Conservation (phyloP, 2,113 vertebrate genomes). For the Puntigrus tetrazona region DNA sequence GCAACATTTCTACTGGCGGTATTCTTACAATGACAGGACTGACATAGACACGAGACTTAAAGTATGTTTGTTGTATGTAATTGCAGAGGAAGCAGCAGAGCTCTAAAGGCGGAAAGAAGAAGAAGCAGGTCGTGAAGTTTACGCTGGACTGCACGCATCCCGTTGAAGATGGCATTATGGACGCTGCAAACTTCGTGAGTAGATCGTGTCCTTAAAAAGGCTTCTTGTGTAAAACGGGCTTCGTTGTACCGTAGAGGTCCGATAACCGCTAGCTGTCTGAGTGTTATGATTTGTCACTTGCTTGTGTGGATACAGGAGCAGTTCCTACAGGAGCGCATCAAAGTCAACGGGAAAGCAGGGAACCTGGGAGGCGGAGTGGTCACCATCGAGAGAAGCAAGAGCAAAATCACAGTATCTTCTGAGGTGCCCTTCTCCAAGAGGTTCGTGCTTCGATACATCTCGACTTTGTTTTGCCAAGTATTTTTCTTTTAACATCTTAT, state of each 20-base stretch:
- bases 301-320: slow-evolving; percentile 77
- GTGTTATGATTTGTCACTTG: not conserved
- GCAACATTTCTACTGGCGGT: not conserved
- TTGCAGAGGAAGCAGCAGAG: slow-evolving; percentile 78
- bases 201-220: not conserved
- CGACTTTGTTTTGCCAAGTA: not conserved
- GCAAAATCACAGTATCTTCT: slow-evolving; percentile 86
- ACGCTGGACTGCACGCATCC: slow-evolving; percentile 89
- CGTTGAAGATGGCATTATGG: slow-evolving; percentile 91
- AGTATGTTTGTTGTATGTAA: not conserved
- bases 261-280: not conserved
- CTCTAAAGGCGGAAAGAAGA: slow-evolving; percentile 87
- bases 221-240: not conserved
- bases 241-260: not conserved
- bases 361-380: slow-evolving; percentile 84
- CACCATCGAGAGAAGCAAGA: slow-evolving; percentile 86
- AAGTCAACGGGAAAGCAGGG: slow-evolving; percentile 87
- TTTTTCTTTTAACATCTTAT: not conserved
- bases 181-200: slow-evolving; percentile 88
- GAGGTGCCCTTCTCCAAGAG: slow-evolving; percentile 90
- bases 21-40: not conserved
- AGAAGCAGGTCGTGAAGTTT: slow-evolving; percentile 83
- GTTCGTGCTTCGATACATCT: slow-evolving; percentile 56
- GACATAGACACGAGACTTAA: not conserved
- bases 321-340: slow-evolving; percentile 89